Conservation (phyloP, 2,888 invertebrate species). For the Autographa pulchrina region DNA sequence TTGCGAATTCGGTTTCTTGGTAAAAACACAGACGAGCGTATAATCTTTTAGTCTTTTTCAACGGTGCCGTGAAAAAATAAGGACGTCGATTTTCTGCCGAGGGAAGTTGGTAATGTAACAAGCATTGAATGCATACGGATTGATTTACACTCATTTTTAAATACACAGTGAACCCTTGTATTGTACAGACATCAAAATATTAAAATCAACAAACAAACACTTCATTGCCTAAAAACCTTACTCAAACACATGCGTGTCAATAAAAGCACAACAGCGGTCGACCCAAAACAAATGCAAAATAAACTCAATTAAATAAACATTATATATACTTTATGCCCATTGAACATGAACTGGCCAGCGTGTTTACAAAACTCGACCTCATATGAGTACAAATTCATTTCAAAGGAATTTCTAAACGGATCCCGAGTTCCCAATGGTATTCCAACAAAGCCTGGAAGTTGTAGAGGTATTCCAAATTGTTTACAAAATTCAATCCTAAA, state of each 20-base stretch:
- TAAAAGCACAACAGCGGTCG: constrained; percentile 53
- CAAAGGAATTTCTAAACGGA: constrained; percentile 86
- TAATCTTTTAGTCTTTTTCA: background rate
- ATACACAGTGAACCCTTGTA: constrained; percentile 12
- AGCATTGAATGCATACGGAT: background rate
- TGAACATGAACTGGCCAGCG: constrained; percentile 76
- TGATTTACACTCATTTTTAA: constrained; percentile 16
- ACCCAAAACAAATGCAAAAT: constrained; percentile 67
- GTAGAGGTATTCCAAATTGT: constrained; percentile 89
- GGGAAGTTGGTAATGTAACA: background rate
- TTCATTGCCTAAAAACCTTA: constrained; percentile 51
- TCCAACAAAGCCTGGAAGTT: constrained; percentile 88
- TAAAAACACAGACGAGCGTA: background rate
- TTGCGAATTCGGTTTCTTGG: background rate
- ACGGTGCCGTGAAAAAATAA: background rate
- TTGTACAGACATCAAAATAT: constrained; percentile 44
- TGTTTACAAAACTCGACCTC: constrained; percentile 82
- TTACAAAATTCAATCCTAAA: constrained; percentile 90
- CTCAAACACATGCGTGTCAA: constrained; percentile 43
- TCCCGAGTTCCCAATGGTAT: constrained; percentile 87
- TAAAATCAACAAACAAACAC: constrained; percentile 36
- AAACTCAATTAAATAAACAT: constrained; percentile 81
- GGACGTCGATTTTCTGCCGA: background rate
- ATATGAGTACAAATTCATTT: constrained; percentile 86
- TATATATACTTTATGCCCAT: constrained; percentile 70